A percentile compares a stretch with the other conserved stretches of the same genome.
Conservation (phyloP, 2,888 invertebrate species). For the Panzeria rudis region DNA sequence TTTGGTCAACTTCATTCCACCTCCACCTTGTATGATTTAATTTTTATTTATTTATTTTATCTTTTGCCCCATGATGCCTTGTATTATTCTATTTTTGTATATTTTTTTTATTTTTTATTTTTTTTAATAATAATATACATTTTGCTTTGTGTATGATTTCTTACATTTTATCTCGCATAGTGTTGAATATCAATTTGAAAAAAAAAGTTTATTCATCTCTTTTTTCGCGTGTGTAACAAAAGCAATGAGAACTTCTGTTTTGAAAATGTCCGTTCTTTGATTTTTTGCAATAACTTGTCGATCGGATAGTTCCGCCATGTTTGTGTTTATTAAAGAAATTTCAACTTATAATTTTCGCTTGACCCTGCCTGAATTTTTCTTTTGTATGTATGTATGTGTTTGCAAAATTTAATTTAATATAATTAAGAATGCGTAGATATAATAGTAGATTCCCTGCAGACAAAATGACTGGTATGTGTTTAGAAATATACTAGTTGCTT, state of each 20-base stretch:
- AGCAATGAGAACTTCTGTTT: slow-evolving; percentile 34
- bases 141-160: slow-evolving; percentile 26
- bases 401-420: slow-evolving; percentile 35
- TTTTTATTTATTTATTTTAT: slow-evolving; percentile 34
- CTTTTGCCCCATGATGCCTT: slow-evolving; percentile 55
- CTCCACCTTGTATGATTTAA: slow-evolving; percentile 69
- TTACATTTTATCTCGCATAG: slow-evolving; percentile 74
- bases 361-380: slow-evolving; percentile 52
- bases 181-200: slow-evolving; percentile 81
- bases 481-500: too few species aligned
- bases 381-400: slow-evolving; percentile 40
- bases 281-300: slow-evolving; percentile 66
- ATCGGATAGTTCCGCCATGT: slow-evolving; percentile 63
- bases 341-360: slow-evolving; percentile 42
- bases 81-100: slow-evolving; percentile 72
- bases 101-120: slow-evolving; percentile 69
- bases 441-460: too few species aligned
- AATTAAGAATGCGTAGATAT: slow-evolving; percentile 21
- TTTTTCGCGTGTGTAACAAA: background rate
- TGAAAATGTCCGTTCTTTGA: slow-evolving; percentile 57
- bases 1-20: slow-evolving; percentile 63
- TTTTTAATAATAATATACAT: slow-evolving; percentile 14
- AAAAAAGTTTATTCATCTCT: slow-evolving; percentile 67
- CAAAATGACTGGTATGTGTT: too few species aligned
- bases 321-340: slow-evolving; percentile 58